Base-by-base conservation (phyloP, 2,888 invertebrate species). In the Cinara cedri region DNA sequence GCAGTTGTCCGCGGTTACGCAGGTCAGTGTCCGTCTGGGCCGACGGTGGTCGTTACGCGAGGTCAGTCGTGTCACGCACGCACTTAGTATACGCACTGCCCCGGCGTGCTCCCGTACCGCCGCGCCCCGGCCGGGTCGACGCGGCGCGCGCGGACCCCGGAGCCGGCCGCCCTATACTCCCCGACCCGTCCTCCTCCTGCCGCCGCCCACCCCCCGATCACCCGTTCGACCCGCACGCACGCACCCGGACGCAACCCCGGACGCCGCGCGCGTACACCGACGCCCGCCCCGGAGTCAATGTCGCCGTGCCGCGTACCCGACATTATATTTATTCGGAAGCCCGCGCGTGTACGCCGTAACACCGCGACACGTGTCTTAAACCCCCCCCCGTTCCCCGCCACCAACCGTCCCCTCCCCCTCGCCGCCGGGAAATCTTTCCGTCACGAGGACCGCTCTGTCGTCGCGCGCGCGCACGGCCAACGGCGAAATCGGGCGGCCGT, bases 1-100 rank as follows among this genome's bases (percentile, higher is more conserved):
- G 63, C 42, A 51, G 78, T 62, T 78, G 34, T 78, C 60, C 60
- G 55, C 60, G 55, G 78, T 78, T 78, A 78, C 78, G 78, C 78
- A 78, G 78, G 78, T 78, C 78, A 78, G 78, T 78, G 78, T 78
- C 78, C 68, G 78, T 78, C 78, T 78, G 68, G 54, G 78, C 78
- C 78, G 49, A 24, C 68, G 49, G 57, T 57, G 68, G 70, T 78
- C 78, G 78, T 78, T 78, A 78, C 68, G 78, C 19, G 78, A 70
- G 78, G 78, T 78, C 78, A 78, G 78, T 57, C 78, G 68, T 78
- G 68, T 66, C 60, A 78, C 68, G 78, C 70, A 78, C 78, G 60
- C 78, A 78, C 49, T 78, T 60, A n/a, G n/a, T n/a, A 34, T 34
- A 78, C 78, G 78, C 78, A 70, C 34, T 6, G 34, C 3, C 34